These are phyloP conservation scores for Prinia subflava DNA, from an alignment of 2,113 vertebrate species.

Conservation along the genomic window DNA sequence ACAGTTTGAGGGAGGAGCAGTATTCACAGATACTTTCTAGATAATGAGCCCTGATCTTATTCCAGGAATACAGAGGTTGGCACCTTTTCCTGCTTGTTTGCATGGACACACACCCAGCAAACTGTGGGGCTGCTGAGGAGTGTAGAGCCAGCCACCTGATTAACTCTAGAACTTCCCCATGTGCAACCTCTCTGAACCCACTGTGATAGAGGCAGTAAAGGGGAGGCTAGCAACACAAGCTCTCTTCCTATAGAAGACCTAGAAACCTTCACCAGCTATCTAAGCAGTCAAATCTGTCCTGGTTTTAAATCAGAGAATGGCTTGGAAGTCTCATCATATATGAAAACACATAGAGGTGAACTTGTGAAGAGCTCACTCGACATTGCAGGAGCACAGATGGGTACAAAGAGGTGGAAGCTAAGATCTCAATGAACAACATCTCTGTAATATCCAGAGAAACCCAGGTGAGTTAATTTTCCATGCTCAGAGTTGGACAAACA, in stretches of 20 bases:
- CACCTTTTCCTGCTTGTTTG: background rate
- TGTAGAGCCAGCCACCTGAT: background rate
- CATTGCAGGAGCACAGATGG: background rate
- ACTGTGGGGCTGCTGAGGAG: fast-evolving
- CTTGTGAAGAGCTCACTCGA: background rate
- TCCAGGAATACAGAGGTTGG: background rate
- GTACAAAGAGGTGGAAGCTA: background rate
- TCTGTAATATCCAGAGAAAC: background rate
- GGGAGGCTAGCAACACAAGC: background rate
- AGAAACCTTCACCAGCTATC: background rate
- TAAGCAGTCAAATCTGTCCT: background rate
- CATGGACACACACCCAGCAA: background rate
- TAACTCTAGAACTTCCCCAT: background rate
- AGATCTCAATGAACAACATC: background rate
- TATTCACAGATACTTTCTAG: background rate
- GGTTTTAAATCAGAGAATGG: background rate
- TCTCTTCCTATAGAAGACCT: background rate
- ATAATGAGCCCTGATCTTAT: background rate
- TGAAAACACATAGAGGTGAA: background rate
- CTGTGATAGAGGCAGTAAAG: background rate
- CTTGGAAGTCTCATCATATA: background rate
- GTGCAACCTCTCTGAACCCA: background rate
- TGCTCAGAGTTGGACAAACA: background rate
- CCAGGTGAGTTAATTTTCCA: background rate
- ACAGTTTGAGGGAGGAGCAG: background rate